A percentile compares a stretch with the other conserved stretches of the same genome.
Conservation (phyloP, 1,140 invertebrate genomes). For the Prorops nasuta region DNA sequence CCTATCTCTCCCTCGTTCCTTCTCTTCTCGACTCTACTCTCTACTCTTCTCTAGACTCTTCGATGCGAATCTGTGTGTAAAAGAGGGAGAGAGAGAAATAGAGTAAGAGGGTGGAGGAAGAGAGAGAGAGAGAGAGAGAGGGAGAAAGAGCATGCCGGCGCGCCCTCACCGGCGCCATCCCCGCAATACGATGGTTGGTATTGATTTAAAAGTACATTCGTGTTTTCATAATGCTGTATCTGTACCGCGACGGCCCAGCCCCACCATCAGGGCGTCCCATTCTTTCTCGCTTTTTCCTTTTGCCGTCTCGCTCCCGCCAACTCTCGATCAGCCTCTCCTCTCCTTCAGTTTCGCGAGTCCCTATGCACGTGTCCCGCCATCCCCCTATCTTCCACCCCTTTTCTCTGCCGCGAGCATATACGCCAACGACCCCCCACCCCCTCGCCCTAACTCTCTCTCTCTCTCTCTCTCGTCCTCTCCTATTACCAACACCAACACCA, state of each 20-base stretch:
- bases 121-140: too few relatives aligned
- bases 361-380: constrained; percentile 5
- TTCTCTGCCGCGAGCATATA: not conserved
- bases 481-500: not conserved
- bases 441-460: not conserved
- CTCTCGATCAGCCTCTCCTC: not conserved
- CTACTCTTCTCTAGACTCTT: constrained; percentile 19
- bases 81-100: too few relatives aligned
- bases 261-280: constrained; percentile 23
- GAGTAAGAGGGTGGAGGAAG: too few relatives aligned
- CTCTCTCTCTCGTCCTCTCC: not conserved
- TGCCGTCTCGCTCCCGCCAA: constrained; percentile 9
- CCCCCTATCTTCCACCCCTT: constrained; percentile 9
- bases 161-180: constrained; percentile 38
- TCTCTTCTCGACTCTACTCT: not conserved
- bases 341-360: not conserved
- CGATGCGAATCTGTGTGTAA: too few relatives aligned
- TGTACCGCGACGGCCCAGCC: constrained; percentile 41
- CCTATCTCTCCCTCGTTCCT: not conserved
- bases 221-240: constrained; percentile 60
- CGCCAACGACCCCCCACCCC: not conserved
- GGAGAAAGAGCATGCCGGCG: too few relatives aligned
- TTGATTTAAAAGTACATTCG: constrained; percentile 60
- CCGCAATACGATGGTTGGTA: constrained; percentile 55
- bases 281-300: constrained; percentile 15